Conservation (phyloP, 30 jellyfish, hydroid and myxozoan genomes). For the Clytia hemisphaerica region DNA sequence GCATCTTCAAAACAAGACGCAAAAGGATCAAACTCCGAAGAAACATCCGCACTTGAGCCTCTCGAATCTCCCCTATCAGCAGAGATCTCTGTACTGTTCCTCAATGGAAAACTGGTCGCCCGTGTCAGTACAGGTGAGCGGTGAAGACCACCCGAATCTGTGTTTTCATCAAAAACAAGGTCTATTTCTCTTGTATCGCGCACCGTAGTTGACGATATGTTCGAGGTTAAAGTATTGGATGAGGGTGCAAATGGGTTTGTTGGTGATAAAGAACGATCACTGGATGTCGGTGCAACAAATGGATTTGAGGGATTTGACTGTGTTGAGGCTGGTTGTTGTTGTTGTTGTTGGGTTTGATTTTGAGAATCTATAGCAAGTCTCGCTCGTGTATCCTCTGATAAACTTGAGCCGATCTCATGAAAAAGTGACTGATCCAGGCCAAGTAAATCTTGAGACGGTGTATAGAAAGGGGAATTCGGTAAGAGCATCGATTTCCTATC, state of each 20-base stretch:
- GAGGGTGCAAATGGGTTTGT: too few species aligned
- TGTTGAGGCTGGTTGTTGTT: too few species aligned
- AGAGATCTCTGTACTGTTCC: too few species aligned
- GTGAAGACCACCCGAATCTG: neutral
- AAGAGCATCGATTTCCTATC: too few species aligned
- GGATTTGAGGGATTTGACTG: too few species aligned
- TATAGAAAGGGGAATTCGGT: constrained; percentile 25
- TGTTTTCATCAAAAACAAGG: neutral
- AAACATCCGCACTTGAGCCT: neutral
- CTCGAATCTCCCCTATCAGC: too few species aligned
- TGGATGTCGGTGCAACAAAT: too few species aligned
- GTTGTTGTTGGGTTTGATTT: too few species aligned
- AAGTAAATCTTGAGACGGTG: constrained; percentile 22
- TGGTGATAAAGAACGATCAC: too few species aligned
- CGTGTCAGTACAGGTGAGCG: constrained; percentile 1
- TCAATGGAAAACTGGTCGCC: too few species aligned
- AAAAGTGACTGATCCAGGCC: constrained; percentile 20
- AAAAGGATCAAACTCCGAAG: constrained; percentile 6
- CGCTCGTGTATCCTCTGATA: constrained; percentile 20
- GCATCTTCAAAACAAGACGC: constrained; percentile 5
- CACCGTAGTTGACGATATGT: neutral
- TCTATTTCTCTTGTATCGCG: neutral
- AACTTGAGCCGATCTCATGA: constrained; percentile 1
- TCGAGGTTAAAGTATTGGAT: too few species aligned
- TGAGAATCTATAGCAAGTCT: too few species aligned